Percentiles rank a stretch among this genome's conserved stretches.
Evolutionary conservation across 2,888 invertebrate species (phyloP).

Genomic region (Erebia aethiops): DNA sequence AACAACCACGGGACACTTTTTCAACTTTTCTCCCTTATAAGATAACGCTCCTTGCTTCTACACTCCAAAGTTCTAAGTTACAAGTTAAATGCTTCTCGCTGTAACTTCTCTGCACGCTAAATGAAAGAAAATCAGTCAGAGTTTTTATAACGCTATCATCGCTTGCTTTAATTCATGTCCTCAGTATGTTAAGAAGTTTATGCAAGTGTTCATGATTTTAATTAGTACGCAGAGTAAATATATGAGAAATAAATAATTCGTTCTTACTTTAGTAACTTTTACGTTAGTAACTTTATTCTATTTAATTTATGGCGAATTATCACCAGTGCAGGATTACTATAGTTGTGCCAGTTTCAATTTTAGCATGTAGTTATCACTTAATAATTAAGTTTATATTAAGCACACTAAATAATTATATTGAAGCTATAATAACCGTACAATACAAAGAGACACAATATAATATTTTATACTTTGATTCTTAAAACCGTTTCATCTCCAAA

Average conservation of each 20-base stretch:
- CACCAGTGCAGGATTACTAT: constrained; percentile 6
- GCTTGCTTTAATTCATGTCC: background rate
- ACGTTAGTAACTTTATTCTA: background rate
- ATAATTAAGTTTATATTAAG: constrained; percentile 4
- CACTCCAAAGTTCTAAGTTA: background rate
- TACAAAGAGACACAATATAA: background rate
- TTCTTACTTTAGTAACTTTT: too few relatives aligned
- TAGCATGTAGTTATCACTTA: background rate
- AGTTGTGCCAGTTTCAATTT: constrained; percentile 2
- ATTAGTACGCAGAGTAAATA: constrained; percentile 1
- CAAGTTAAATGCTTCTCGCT: background rate
- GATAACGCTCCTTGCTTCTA: too few relatives aligned
- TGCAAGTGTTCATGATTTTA: background rate
- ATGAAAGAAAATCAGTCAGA: background rate
- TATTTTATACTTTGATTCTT: background rate
- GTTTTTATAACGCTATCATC: background rate
- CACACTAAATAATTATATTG: background rate
- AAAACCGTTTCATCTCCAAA: constrained; percentile 5
- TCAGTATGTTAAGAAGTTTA: background rate
- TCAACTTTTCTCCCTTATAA: too few relatives aligned
- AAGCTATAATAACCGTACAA: background rate
- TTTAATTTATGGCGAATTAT: background rate
- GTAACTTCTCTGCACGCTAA: background rate
- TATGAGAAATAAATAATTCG: too few relatives aligned
- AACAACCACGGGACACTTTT: too few relatives aligned